A percentile compares a stretch with the other conserved stretches of the same genome.
Evolutionary conservation across 2,888 invertebrate genomes (phyloP).

Genomic region (Sepioteuthis lessoniana): DNA sequence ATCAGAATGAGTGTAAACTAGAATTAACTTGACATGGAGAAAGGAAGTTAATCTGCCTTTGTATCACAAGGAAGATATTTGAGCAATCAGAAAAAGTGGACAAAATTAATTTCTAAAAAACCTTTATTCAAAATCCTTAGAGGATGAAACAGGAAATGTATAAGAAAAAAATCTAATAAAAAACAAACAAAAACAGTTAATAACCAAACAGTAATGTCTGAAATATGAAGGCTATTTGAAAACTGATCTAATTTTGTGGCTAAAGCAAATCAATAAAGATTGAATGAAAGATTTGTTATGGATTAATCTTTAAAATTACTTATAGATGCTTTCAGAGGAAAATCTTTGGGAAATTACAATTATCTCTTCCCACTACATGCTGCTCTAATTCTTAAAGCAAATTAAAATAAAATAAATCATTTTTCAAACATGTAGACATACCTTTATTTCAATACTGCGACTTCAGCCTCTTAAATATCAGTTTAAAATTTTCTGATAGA

Average conservation of each 20-base stretch:
- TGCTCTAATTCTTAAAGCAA: background rate
- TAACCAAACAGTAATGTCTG: background rate
- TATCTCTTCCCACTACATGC: background rate
- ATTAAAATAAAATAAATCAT: background rate
- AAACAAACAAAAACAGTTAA: too few species aligned
- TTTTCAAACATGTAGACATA: background rate
- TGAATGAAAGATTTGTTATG: background rate
- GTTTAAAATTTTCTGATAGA: background rate
- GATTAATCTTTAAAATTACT: background rate
- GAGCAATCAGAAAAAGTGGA: background rate
- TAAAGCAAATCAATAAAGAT: background rate
- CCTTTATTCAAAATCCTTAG: background rate
- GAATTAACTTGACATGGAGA: background rate
- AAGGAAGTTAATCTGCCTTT: background rate
- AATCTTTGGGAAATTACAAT: background rate
- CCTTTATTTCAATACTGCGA: background rate
- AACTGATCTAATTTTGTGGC: background rate
- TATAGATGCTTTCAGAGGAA: background rate
- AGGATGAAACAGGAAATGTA: background rate
- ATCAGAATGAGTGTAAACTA: background rate
- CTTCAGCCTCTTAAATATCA: background rate
- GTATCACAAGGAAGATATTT: background rate
- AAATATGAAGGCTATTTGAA: background rate
- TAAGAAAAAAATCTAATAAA: background rate
- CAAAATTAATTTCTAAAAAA: background rate